Percentiles rank a stretch among this genome's conserved stretches.
phyloP scores from a whole-genome alignment of 2,797 vertebrate species.

The Chelonia mydas region DNA sequence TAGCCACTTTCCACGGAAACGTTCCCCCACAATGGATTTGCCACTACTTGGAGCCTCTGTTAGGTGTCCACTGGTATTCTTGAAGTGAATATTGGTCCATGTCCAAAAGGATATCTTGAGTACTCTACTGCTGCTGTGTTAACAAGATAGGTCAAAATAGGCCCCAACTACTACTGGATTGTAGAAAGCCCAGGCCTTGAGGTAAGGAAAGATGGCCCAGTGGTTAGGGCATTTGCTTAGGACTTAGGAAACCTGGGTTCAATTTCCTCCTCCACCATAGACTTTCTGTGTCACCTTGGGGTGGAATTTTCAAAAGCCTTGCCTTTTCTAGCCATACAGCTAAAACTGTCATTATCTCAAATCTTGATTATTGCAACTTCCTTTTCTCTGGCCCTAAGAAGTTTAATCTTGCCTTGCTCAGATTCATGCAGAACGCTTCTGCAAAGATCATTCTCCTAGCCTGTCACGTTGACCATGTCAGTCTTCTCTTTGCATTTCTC shows the following conservation, averaged over 20 bases:
- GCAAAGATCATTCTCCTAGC: background rate
- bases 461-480: background rate
- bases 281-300: background rate
- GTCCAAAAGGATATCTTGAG: background rate
- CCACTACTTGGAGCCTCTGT: background rate
- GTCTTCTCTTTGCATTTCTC: background rate
- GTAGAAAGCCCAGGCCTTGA: background rate
- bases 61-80: background rate
- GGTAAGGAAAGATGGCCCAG: background rate
- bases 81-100: background rate
- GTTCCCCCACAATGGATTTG: background rate
- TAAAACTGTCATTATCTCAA: background rate
- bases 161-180: rapidly evolving
- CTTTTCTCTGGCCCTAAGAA: background rate
- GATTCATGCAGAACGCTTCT: background rate
- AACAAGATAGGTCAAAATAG: background rate
- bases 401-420: background rate
- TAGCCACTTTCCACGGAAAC: background rate
- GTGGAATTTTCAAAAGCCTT: no score
- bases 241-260: background rate
- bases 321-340: background rate
- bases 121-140: background rate
- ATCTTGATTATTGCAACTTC: background rate
- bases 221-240: background rate
- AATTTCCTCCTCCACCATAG: background rate